These are phyloP conservation scores for Dyspetes luteomarginatus DNA, from an alignment of 2,888 invertebrate species.

Conservation along the genomic window DNA sequence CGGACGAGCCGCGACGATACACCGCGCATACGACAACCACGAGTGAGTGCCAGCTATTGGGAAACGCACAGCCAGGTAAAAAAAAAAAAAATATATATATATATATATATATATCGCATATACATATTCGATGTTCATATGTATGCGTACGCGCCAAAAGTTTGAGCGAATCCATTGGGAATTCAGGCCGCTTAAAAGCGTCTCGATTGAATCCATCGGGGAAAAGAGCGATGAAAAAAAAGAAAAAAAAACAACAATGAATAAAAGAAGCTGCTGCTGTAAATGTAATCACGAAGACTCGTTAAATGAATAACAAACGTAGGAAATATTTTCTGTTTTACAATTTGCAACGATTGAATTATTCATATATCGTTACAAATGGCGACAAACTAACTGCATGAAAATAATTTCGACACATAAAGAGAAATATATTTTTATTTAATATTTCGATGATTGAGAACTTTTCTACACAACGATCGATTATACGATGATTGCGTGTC, in stretches of 20 bases:
- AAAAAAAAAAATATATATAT: slow-evolving; percentile 5
- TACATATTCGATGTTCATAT: background rate
- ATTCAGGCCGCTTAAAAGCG: slow-evolving; percentile 24
- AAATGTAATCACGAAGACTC: background rate
- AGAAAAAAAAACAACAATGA: background rate
- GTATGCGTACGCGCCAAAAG: background rate
- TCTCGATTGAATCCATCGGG: slow-evolving; percentile 11
- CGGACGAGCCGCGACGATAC: slow-evolving; percentile 21
- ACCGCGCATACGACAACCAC: background rate
- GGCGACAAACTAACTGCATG: background rate
- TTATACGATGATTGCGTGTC: slow-evolving; percentile 28
- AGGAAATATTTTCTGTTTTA: background rate
- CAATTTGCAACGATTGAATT: background rate
- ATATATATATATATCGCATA: background rate
- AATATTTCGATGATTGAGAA: slow-evolving; percentile 21
- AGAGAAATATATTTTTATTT: background rate
- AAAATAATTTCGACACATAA: background rate
- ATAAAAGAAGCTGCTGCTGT: no score
- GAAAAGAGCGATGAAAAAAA: background rate
- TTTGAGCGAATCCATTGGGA: background rate
- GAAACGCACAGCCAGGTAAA: slow-evolving; percentile 6
- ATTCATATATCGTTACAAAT: background rate
- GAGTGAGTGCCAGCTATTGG: slow-evolving; percentile 26
- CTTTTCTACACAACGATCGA: background rate
- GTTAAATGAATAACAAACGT: background rate